Percentiles rank a stretch among this genome's conserved stretches.
phyloP scores from a whole-genome alignment of 2,888 invertebrate genomes.

The Protodeltote pygarga region DNA sequence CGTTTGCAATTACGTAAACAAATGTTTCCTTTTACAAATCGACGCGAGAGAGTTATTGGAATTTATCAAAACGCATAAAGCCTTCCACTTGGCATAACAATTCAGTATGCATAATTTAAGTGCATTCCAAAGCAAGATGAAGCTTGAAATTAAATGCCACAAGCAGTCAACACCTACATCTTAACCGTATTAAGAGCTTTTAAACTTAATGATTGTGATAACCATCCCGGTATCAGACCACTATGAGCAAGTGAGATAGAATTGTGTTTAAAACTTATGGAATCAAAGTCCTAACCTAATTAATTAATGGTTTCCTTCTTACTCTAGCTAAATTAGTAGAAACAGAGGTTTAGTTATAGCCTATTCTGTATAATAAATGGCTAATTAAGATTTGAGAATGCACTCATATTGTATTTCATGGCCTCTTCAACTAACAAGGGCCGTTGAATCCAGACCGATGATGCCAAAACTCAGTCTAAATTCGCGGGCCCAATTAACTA shows the following conservation, averaged over 20 bases:
- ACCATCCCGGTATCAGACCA: too few species aligned
- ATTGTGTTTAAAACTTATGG: background rate
- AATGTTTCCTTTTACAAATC: too few species aligned
- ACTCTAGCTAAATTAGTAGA: background rate
- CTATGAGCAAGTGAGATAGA: background rate
- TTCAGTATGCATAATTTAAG: too few species aligned
- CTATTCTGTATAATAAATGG: conserved; percentile 27
- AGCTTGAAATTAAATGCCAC: too few species aligned
- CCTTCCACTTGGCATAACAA: too few species aligned
- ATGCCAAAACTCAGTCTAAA: conserved; percentile 24
- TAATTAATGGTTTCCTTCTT: conserved; percentile 6
- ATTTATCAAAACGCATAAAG: too few species aligned
- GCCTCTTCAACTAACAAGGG: conserved; percentile 24
- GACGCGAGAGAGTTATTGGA: too few species aligned
- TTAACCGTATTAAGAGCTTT: too few species aligned
- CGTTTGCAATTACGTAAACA: too few species aligned
- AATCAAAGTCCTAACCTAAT: background rate
- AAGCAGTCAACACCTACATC: too few species aligned
- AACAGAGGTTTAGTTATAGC: conserved; percentile 28
- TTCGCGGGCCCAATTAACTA: conserved; percentile 9
- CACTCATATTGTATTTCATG: conserved; percentile 39
- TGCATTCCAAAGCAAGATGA: too few species aligned
- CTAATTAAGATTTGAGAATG: conserved; percentile 34
- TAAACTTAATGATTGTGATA: too few species aligned
- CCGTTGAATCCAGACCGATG: conserved; percentile 9